Conservation (phyloP, 2,888 invertebrate genomes). For the Cryptophagus acutangulus region DNA sequence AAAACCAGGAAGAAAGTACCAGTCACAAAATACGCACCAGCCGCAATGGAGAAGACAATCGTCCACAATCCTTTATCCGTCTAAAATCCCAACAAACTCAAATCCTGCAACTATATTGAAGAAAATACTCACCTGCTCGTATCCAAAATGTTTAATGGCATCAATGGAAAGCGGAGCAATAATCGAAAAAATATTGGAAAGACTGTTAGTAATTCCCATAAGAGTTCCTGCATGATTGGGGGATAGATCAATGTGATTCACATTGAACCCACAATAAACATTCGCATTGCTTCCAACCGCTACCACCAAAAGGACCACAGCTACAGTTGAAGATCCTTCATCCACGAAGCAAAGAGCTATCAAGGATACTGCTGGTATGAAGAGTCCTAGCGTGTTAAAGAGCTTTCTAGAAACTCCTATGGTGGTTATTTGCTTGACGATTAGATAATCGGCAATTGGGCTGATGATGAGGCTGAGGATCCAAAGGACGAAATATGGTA, state of each 20-base stretch:
- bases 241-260: conserved; percentile 79
- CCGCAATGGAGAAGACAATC: conserved; percentile 68
- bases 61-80: conserved; percentile 66
- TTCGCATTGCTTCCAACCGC: conserved; percentile 74
- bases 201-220: conserved; percentile 80
- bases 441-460: conserved; percentile 57
- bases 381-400: conserved; percentile 60
- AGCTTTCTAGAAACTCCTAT: conserved; percentile 56
- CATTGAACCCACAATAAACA: conserved; percentile 69
- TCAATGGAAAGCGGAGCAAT: conserved; percentile 59
- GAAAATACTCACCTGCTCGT: too few relatives aligned
- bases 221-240: conserved; percentile 78
- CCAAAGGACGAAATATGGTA: conserved; percentile 72
- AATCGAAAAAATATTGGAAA: conserved; percentile 74
- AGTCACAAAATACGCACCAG: conserved; percentile 63
- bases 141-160: not conserved
- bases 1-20: conserved; percentile 67
- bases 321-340: conserved; percentile 45
- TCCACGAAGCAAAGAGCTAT: conserved; percentile 29
- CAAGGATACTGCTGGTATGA: conserved; percentile 35
- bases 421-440: conserved; percentile 46
- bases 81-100: conserved; percentile 63
- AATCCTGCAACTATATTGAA: too few relatives aligned
- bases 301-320: conserved; percentile 61
- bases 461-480: conserved; percentile 66